Conservation (phyloP, 1,140 invertebrate genomes). For the Neodiprion virginianus region DNA sequence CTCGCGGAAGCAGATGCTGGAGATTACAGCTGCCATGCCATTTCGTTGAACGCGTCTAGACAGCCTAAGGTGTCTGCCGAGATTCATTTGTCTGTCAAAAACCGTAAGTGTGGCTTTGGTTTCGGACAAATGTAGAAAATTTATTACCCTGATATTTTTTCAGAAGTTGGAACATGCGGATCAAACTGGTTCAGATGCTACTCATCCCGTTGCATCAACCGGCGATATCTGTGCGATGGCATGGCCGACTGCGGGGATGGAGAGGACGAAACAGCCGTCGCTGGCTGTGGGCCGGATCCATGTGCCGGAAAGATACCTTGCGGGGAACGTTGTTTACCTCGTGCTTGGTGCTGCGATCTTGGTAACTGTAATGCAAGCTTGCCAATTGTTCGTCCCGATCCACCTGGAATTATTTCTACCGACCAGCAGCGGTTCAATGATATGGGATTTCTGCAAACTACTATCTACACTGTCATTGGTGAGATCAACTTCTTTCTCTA, state of each 20-base stretch:
- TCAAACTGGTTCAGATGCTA: conserved; percentile 32
- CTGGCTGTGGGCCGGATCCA: conserved; percentile 59
- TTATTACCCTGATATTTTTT: conserved; percentile 11
- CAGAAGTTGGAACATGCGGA: conserved; percentile 22
- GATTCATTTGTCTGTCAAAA: conserved; percentile 41
- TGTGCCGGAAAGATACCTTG: conserved; percentile 56
- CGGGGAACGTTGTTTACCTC: conserved; percentile 63
- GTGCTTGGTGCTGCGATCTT: conserved; percentile 61
- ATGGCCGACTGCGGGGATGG: conserved; percentile 68
- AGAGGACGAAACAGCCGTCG: conserved; percentile 59
- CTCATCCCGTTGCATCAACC: conserved; percentile 62
- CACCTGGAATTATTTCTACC: conserved; percentile 45
- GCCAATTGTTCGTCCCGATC: conserved; percentile 55
- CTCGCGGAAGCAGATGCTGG: conserved; percentile 47
- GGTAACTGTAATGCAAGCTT: conserved; percentile 44
- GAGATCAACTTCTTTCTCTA: conserved; percentile 11
- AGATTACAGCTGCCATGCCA: conserved; percentile 46
- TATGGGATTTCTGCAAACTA: conserved; percentile 57
- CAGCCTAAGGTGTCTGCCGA: conserved; percentile 27
- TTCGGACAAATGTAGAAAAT: background rate
- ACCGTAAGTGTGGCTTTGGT: conserved; percentile 36
- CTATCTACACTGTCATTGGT: conserved; percentile 59
- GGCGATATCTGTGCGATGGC: conserved; percentile 72
- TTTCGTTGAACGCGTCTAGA: conserved; percentile 23
- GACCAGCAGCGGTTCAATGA: conserved; percentile 46